Base-by-base conservation (phyloP, 1,140 invertebrate species). In the Drosophila nannoptera region DNA sequence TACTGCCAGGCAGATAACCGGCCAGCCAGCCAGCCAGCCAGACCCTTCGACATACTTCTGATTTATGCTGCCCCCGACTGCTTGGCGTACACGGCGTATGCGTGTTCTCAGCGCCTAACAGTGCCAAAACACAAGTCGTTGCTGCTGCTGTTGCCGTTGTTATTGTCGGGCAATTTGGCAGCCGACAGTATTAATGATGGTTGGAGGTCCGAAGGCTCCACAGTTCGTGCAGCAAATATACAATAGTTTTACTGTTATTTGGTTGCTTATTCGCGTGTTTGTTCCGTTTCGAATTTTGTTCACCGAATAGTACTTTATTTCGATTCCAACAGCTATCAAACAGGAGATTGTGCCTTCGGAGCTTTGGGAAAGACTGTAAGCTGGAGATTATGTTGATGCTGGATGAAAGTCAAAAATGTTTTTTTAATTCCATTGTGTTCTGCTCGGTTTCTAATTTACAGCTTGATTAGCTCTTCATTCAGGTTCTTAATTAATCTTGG, bases 51-150 rank as follows among this genome's bases (percentile, higher is more conserved):
- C 33, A 35, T n/a, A 33, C 31, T 35, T 48, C 32, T 12, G 59
- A 36, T 53, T 53, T 72, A 66, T 60, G 35, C 8, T 35, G 48
- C 35, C 16, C 4, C n/a, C 32, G 22, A n/a, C 43, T 42, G 9
- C 12, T 33, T 75, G 78, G 78, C 75, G 61, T 53, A 78, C 72
- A 70, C 56, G 58, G 75, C 78, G 78, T 82, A 82, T 82, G 78
- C 78, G 72, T 81, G 66, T 69, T 82, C 59, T 71, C 66, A 66
- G 52, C 35, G 42, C 52, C 68, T 71, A 52, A 61, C 45, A 52
- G 16, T 43, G 73, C 53, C 69, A 70, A 66, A 70, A 66, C 33
- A 32, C 9, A 31, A 43, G 12, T 45, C 7, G 53, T 72, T 66
- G 38, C 42, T 63, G 31, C 58, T 75, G 65, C 69, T 76, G 67